Evolutionary conservation across 2,113 vertebrate genomes (phyloP).

Genomic region (Myocastor coypus): DNA sequence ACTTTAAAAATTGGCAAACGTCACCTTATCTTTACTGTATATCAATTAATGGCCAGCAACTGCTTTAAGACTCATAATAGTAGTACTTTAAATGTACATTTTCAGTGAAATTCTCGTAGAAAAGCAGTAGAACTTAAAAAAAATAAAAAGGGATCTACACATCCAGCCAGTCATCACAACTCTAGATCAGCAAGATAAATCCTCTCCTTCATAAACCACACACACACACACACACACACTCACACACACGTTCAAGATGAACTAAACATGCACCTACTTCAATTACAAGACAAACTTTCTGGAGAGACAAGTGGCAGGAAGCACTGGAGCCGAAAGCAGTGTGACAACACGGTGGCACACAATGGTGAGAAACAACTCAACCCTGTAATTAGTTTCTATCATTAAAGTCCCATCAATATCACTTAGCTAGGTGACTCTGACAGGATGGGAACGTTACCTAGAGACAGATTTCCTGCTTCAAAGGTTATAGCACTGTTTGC

Average conservation of each 20-base stretch:
- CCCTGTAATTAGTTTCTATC: constrained; percentile 92
- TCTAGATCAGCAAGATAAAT: constrained; percentile 47
- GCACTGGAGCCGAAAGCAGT: constrained; percentile 86
- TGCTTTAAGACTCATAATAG: background rate
- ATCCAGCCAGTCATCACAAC: background rate
- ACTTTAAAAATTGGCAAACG: constrained; percentile 4
- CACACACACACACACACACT: background rate
- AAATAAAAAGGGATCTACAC: constrained; percentile 47
- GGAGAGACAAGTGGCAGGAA: constrained; percentile 87
- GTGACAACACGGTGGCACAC: constrained; percentile 84
- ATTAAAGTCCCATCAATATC: constrained; percentile 89
- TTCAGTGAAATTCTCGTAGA: background rate
- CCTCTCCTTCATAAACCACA: background rate
- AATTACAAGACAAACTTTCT: constrained; percentile 85
- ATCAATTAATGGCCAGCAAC: background rate
- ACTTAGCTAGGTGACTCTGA: constrained; percentile 85
- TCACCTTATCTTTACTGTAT: background rate
- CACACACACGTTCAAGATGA: constrained; percentile 58
- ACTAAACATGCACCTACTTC: constrained; percentile 63
- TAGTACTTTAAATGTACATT: background rate
- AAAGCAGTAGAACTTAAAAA: constrained; percentile 22
- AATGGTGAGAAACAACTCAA: constrained; percentile 87
- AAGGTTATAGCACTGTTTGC: constrained; percentile 79
- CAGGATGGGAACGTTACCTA: constrained; percentile 78
- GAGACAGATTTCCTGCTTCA: constrained; percentile 79